Percentiles rank a stretch among this genome's conserved stretches.
These are phyloP conservation scores for Leptinotarsa lineolata DNA, from an alignment of 1,140 invertebrate genomes.

Conservation along the genomic window DNA sequence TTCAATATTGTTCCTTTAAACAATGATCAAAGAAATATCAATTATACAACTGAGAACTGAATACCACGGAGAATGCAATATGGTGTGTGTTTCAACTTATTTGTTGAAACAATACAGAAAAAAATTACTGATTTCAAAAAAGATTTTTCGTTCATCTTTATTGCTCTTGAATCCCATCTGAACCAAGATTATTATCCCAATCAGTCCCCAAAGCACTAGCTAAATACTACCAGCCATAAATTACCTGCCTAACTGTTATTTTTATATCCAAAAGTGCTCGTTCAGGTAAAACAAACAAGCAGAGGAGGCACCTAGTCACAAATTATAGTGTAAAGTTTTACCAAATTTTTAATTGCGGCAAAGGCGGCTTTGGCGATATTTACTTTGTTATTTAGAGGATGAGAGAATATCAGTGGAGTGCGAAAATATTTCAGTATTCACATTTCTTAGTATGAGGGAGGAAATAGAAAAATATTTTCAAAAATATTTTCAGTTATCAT, in stretches of 20 bases:
- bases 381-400: background rate
- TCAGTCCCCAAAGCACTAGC: constrained; percentile 15
- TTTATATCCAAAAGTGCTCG: constrained; percentile 15
- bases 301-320: constrained; percentile 12
- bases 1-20: too few species aligned
- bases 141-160: constrained; percentile 13
- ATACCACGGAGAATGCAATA: too few species aligned
- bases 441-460: too few species aligned
- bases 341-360: constrained; percentile 3
- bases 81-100: too few species aligned
- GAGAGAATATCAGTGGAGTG: background rate
- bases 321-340: constrained; percentile 16
- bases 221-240: constrained; percentile 10
- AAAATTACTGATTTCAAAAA: background rate
- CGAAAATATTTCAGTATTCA: background rate
- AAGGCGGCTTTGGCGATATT: constrained; percentile 16
- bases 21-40: too few species aligned
- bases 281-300: constrained; percentile 23
- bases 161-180: background rate
- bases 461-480: too few species aligned
- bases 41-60: too few species aligned
- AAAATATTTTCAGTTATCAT: too few species aligned
- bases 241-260: constrained; percentile 18
- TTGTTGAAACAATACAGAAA: too few species aligned
- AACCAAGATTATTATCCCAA: constrained; percentile 14